Evolutionary conservation across 2,888 invertebrate species (phyloP), one percentile per base, ranked within the genome.

Genomic region (Leptura quadrifasciata): DNA sequence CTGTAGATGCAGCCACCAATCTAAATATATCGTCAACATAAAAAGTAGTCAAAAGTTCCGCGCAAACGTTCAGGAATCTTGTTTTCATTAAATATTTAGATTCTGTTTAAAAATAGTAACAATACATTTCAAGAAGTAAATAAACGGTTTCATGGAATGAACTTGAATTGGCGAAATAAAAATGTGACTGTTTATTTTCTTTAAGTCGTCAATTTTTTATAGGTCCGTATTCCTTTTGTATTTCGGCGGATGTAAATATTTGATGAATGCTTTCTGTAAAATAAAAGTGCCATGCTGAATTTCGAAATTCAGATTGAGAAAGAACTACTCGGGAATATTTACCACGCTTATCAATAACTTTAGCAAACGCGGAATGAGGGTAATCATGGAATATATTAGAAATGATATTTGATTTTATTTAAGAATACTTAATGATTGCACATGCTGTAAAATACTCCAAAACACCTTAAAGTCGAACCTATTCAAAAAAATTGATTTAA

Each of bases 71-170:
- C 63, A 63, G 63, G 63, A 63, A 39, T 63, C 63, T 20, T 12
- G 39, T 39, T 39, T 63, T 20, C 39, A 20, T 15, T 21, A 63
- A 63, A 63, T 63, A 63, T 63, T 63, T 63, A 63, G 39, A 35
- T 39, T 63, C 39, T 12, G 21, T 15, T 35, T 63, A 63, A 63
- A 63, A 63, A 63, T 63, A 63, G 63, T 18, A 63, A 63, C 63
- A 63, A 63, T 63, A 63, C 39, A 63, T 17, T 39, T 20, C 15
- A 61, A 60, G 60, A 20, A 39, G 18, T 20, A 27, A 18, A 63
- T 39, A 63, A 18, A 39, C 39, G 9, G 63, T 17, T 63, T 63
- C 63, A 39, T 2, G 21, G 47, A 47, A 47, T 47, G 15, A 47
- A 5, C 47, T 47, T 47, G 2, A 47, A 47, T 47, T 47, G 47